Evolutionary conservation across 2,888 invertebrate genomes (phyloP), one percentile per base, ranked within the genome.

Genomic region (Agrotis exclamationis): DNA sequence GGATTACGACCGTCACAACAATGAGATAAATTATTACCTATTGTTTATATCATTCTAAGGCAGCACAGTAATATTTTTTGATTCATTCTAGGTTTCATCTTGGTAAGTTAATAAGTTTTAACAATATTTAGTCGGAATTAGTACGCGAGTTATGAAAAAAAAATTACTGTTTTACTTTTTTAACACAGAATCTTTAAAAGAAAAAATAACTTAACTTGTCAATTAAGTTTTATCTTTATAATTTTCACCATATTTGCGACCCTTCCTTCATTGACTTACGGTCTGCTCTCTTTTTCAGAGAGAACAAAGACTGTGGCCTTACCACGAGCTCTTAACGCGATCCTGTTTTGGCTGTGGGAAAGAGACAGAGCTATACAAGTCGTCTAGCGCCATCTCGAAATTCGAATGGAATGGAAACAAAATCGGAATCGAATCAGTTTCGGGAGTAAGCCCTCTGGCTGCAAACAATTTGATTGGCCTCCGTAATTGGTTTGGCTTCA

Each of bases 381-480:
- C n/a, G n/a, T n/a, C n/a, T n/a, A n/a, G n/a, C n/a, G n/a, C n/a
- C n/a, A n/a, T n/a, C n/a, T n/a, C n/a, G n/a, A n/a, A n/a, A n/a
- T n/a, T n/a, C n/a, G n/a, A n/a, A n/a, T n/a, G n/a, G n/a, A n/a
- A n/a, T n/a, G n/a, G n/a, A n/a, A n/a, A n/a, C n/a, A n/a, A n/a
- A n/a, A n/a, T n/a, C n/a, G n/a, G n/a, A n/a, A n/a, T n/a, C n/a
- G n/a, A n/a, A n/a, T n/a, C n/a, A n/a, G n/a, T n/a, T n/a, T n/a
- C n/a, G n/a, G n/a, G n/a, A n/a, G n/a, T n/a, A n/a, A n/a, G n/a
- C n/a, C n/a, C n/a, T n/a, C n/a, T 63, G 45, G 24, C 62, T 48
- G 45, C 79, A 66, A 54, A 67, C 51, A 56, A 64, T 50, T 80
- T 45, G 44, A 80, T 74, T 64, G 48, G 48, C 24, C 53, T 64